Evolutionary conservation across 1,140 invertebrate genomes (phyloP), one percentile per base, ranked within the genome.

Genomic region (Trissolcus basalis): DNA sequence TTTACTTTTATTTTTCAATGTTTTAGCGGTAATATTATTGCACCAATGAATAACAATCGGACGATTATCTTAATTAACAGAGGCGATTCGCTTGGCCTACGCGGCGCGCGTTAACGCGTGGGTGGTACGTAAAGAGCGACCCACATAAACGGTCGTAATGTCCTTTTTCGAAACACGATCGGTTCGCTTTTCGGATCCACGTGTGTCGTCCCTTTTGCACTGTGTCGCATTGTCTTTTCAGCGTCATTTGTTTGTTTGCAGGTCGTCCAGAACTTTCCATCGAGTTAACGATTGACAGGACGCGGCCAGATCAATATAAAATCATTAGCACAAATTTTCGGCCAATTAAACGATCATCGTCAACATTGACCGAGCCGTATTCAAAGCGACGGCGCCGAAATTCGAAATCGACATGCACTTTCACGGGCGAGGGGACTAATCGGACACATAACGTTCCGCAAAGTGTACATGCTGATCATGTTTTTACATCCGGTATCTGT

Each of bases 51-150:
- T 78, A 75, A 83, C 80, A 83, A 85, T 83, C 79, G 78, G 70
- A 56, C 78, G 82, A 85, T 85, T 84, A 85, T 83, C 84, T 86
- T 85, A 85, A 86, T 85, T 85, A 85, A 81, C 47, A 75, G 59
- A 67, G 78, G 85, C 85, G 84, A 83, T 86, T 84, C 3, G 9
- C n/a, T 84, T 82, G 78, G 80, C 82, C 83, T 79, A 85, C 83
- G 83, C 81, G 49, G 51, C 33, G 50, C 5, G 35, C 9, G 6
- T 44, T 10, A 41, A 13, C 44, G 55, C 19, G 73, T 77, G 70
- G 69, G 78, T 67, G 56, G 45, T 35, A 27, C 19, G 19, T 27
- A 43, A 45, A 45, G 15, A 39, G 47, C 73, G 45, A 49, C 78
- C 77, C 78, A 79, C 80, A 73, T 72, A 65, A 67, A 77, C 19